phyloP scores from a whole-genome alignment of 2,797 vertebrate species.

The Scolopax bukidnonensis region DNA sequence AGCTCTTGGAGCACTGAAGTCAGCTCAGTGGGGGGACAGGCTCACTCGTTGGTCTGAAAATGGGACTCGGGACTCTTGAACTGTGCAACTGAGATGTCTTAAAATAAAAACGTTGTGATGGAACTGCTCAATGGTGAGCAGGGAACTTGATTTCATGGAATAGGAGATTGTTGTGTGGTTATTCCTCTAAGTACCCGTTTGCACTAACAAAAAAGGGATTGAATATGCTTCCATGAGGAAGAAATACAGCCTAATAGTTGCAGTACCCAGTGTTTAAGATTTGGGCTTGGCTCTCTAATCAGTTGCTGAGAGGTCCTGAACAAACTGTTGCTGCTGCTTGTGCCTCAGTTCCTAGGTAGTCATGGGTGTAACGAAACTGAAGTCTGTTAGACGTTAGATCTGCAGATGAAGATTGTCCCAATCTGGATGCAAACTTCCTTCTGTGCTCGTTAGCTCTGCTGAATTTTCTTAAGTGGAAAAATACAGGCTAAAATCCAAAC shows the following conservation, averaged over 20 bases:
- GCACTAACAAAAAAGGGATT: neutral
- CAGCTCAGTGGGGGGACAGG: neutral
- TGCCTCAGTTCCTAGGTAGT: neutral
- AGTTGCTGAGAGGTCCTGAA: neutral
- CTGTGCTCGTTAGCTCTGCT: neutral
- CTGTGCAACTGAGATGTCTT: neutral
- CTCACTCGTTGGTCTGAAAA: neutral
- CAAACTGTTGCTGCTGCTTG: neutral
- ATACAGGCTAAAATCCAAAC: neutral
- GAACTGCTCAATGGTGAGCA: neutral
- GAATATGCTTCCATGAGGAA: neutral
- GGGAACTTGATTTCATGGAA: neutral
- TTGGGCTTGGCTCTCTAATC: neutral
- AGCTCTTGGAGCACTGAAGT: neutral
- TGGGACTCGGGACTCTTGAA: neutral
- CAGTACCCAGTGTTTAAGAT: neutral
- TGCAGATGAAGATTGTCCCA: neutral
- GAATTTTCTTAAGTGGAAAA: neutral
- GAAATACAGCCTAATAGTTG: neutral
- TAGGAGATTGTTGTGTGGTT: neutral
- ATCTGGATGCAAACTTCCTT: neutral
- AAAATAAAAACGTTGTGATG: neutral
- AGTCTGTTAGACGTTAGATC: neutral
- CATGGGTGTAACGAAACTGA: neutral
- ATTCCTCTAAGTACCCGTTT: neutral